Evolutionary conservation across 1,140 invertebrate genomes (phyloP).

Genomic region (Oryzaephilus surinamensis): DNA sequence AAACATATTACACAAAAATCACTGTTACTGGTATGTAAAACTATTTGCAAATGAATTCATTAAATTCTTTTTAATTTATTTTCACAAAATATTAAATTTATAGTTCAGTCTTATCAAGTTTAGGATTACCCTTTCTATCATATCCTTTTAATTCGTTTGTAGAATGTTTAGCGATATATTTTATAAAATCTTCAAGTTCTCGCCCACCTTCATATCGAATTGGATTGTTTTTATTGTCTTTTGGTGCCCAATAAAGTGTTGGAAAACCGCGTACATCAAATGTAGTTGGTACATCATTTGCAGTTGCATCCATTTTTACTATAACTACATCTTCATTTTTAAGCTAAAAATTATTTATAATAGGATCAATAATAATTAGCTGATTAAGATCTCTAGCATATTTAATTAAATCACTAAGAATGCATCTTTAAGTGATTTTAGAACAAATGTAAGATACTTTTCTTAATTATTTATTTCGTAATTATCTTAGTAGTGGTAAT

Average conservation of each 20-base stretch:
- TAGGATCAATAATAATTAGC: slow-evolving; percentile 1
- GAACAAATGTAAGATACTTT: too few relatives aligned
- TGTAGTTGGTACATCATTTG: slow-evolving; percentile 89
- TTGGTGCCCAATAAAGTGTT: slow-evolving; percentile 92
- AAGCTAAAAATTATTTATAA: slow-evolving; percentile 44
- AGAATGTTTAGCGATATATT: slow-evolving; percentile 90
- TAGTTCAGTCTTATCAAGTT: slow-evolving; percentile 59
- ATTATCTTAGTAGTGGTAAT: too few relatives aligned
- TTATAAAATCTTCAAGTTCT: slow-evolving; percentile 89
- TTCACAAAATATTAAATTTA: slow-evolving; percentile 34
- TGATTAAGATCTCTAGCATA: too few relatives aligned
- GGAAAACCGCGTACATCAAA: slow-evolving; percentile 97
- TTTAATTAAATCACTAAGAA: too few relatives aligned
- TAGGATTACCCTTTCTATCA: slow-evolving; percentile 79
- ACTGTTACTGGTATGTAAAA: too few relatives aligned
- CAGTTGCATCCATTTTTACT: slow-evolving; percentile 97
- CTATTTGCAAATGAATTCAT: too few relatives aligned
- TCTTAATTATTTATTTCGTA: too few relatives aligned
- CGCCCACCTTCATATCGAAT: slow-evolving; percentile 93
- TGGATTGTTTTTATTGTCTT: slow-evolving; percentile 68
- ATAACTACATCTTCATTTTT: slow-evolving; percentile 83
- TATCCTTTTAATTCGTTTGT: slow-evolving; percentile 80
- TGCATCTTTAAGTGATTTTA: too few relatives aligned
- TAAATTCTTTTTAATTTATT: too few relatives aligned
- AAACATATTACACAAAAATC: too few relatives aligned